A percentile compares a stretch with the other conserved stretches of the same genome.
Evolutionary conservation across 2,888 invertebrate genomes (phyloP).

Genomic region (Aspidapion aeneum): DNA sequence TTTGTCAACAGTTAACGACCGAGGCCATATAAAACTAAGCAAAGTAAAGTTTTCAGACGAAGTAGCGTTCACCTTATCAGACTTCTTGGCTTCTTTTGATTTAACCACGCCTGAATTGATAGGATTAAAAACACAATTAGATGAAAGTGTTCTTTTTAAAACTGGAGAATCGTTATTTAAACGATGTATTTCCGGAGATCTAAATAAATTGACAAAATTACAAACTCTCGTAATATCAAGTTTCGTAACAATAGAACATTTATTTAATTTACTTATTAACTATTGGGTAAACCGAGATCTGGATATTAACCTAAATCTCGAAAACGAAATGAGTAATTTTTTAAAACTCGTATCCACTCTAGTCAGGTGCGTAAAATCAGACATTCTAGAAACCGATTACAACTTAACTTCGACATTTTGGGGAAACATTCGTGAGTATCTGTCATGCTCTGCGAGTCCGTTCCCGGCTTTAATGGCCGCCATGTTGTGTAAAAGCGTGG

Average conservation of each 20-base stretch:
- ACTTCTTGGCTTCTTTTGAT: slow-evolving; percentile 56
- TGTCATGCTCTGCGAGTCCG: slow-evolving; percentile 71
- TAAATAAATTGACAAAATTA: slow-evolving; percentile 33
- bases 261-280: slow-evolving; percentile 66
- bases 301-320: slow-evolving; percentile 45
- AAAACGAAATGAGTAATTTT: slow-evolving; percentile 63
- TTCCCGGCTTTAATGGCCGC: slow-evolving; percentile 79
- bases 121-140: slow-evolving; percentile 45
- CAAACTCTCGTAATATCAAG: slow-evolving; percentile 37
- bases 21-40: slow-evolving; percentile 44
- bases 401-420: slow-evolving; percentile 79
- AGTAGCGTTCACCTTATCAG: slow-evolving; percentile 50
- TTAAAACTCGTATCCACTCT: slow-evolving; percentile 62
- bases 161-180: slow-evolving; percentile 41
- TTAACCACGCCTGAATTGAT: slow-evolving; percentile 40
- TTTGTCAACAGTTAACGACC: slow-evolving; percentile 47
- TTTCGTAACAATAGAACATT: slow-evolving; percentile 58
- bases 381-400: slow-evolving; percentile 58
- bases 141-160: slow-evolving; percentile 44
- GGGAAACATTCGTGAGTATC: slow-evolving; percentile 68
- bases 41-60: slow-evolving; percentile 53
- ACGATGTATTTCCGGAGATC: slow-evolving; percentile 35
- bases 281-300: slow-evolving; percentile 68
- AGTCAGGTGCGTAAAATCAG: slow-evolving; percentile 56
- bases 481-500: slow-evolving; percentile 76